A percentile compares a stretch with the other conserved stretches of the same genome.
phyloP scores from a whole-genome alignment of 2,797 vertebrate genomes.

The Enteromius fasciolatus region DNA sequence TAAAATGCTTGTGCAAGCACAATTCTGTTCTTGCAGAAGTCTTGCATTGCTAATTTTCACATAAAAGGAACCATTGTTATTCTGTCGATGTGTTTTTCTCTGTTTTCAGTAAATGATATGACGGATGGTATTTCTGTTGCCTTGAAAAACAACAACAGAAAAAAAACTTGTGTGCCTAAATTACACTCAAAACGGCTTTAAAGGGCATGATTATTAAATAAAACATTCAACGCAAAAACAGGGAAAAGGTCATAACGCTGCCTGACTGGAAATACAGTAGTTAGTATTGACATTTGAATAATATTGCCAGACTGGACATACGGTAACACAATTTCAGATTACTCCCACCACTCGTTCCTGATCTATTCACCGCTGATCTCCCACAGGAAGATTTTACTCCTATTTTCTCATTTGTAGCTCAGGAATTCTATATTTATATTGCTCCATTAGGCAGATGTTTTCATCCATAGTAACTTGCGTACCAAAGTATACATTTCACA shows the following conservation, averaged over 20 bases:
- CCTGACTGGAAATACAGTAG: constrained; percentile 52
- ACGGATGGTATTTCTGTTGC: constrained; percentile 34
- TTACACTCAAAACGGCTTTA: constrained; percentile 57
- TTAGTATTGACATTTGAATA: constrained; percentile 64
- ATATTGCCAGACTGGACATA: constrained; percentile 39
- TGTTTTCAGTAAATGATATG: constrained; percentile 30
- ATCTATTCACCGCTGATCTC: constrained; percentile 73
- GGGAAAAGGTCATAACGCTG: constrained; percentile 63
- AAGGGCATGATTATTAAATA: constrained; percentile 58
- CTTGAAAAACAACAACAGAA: constrained; percentile 12
- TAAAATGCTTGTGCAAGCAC: constrained; percentile 55
- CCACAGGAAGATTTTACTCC: neutral
- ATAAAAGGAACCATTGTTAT: constrained; percentile 47
- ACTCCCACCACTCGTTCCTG: neutral
- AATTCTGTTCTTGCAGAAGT: constrained; percentile 57
- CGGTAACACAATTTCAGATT: constrained; percentile 40
- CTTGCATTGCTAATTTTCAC: constrained; percentile 63
- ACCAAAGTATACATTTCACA: neutral
- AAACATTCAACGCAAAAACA: constrained; percentile 61
- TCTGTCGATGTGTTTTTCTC: constrained; percentile 36
- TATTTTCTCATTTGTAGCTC: neutral
- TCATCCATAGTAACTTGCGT: neutral
- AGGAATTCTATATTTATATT: constrained; percentile 13
- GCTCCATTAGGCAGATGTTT: neutral
- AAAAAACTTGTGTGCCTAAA: constrained; percentile 55